These are phyloP conservation scores for Chelonus formosanus DNA, from an alignment of 2,888 invertebrate genomes.

Conservation along the genomic window DNA sequence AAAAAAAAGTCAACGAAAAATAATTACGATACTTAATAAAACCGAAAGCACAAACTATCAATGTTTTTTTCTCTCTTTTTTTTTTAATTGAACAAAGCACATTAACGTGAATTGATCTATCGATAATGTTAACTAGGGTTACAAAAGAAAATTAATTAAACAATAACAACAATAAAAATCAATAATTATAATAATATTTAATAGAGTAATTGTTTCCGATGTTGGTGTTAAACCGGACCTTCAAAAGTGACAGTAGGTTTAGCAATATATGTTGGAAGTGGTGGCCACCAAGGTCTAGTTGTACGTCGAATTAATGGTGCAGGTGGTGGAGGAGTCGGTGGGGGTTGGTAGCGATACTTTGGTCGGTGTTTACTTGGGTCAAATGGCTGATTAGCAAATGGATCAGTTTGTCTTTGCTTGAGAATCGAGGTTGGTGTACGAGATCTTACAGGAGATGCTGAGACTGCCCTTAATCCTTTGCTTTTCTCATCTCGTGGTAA, in stretches of 20 bases:
- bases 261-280: slow-evolving; percentile 67
- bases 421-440: slow-evolving; percentile 63
- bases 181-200: background rate
- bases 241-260: slow-evolving; percentile 78
- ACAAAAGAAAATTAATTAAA: slow-evolving; percentile 3
- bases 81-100: too few relatives aligned
- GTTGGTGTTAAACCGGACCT: slow-evolving; percentile 67
- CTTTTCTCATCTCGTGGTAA: slow-evolving; percentile 32
- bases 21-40: slow-evolving; percentile 33
- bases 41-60: slow-evolving; percentile 13
- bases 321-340: slow-evolving; percentile 69
- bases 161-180: background rate
- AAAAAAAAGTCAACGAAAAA: slow-evolving; percentile 46
- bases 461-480: slow-evolving; percentile 38
- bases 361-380: slow-evolving; percentile 81
- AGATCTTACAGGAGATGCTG: slow-evolving; percentile 46
- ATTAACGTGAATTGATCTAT: slow-evolving; percentile 3
- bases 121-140: slow-evolving; percentile 8
- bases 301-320: slow-evolving; percentile 59
- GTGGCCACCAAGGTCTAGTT: slow-evolving; percentile 66
- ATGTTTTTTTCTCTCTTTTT: too few relatives aligned
- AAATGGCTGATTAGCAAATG: slow-evolving; percentile 75
- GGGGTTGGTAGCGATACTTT: slow-evolving; percentile 79
- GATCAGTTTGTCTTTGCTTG: slow-evolving; percentile 61
- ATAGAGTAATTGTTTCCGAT: too few relatives aligned